A percentile compares a stretch with the other conserved stretches of the same genome.
Conservation (phyloP, 53 echinoderm and acorn worm species). For the Henricia sp. region DNA sequence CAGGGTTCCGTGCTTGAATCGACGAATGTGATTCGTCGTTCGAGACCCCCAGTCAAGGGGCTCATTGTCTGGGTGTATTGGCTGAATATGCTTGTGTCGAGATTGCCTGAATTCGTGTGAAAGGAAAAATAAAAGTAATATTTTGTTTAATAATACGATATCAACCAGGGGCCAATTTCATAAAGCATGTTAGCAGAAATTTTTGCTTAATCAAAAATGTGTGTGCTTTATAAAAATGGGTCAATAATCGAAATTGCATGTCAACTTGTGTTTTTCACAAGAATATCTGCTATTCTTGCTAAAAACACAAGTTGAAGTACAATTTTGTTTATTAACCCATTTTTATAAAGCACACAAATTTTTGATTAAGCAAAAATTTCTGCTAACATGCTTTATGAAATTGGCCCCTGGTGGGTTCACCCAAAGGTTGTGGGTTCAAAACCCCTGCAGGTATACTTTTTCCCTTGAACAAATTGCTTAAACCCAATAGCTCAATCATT, state of each 20-base stretch:
- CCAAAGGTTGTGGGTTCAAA: neutral
- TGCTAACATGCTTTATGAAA: no score
- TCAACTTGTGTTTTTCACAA: neutral
- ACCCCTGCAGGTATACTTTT: neutral
- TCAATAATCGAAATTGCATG: neutral
- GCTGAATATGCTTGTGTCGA: constrained; percentile 71
- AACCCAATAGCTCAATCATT: neutral
- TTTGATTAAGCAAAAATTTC: no score
- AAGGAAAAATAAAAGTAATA: no score
- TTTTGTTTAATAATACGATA: neutral
- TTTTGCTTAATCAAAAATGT: neutral
- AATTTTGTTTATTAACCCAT: no score
- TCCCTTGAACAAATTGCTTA: neutral
- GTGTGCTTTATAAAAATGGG: neutral
- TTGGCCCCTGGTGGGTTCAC: no score
- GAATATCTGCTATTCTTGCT: neutral
- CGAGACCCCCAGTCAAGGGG: constrained; percentile 71
- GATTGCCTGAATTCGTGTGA: constrained; percentile 59
- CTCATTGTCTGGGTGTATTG: constrained; percentile 64
- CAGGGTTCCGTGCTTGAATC: constrained; percentile 10
- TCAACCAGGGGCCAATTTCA: neutral
- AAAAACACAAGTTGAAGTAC: no score
- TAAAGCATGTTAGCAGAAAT: neutral
- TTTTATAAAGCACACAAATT: no score
- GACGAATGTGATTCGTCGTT: constrained; percentile 70